Percentiles rank a stretch among this genome's conserved stretches.
These are phyloP conservation scores for Ameiurus melas DNA, from an alignment of 2,113 vertebrate genomes.

Conservation along the genomic window DNA sequence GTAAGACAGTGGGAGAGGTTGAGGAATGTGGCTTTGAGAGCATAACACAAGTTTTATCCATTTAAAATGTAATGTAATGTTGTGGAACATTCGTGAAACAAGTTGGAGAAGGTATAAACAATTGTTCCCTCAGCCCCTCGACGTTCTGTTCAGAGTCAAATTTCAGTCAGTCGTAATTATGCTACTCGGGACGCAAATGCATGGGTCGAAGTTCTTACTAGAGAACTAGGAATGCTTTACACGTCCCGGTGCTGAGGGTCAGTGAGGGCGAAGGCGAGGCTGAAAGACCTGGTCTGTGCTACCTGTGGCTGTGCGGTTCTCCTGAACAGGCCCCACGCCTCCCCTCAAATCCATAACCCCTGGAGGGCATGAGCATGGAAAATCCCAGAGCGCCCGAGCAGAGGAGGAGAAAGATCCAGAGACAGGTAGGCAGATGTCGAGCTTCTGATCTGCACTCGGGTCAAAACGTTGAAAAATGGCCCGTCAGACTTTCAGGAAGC, in stretches of 20 bases:
- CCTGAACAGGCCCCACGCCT: not conserved
- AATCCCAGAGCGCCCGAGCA: constrained; percentile 24
- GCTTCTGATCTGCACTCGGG: not conserved
- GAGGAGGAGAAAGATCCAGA: not conserved
- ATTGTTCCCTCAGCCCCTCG: not conserved
- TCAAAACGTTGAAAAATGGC: constrained; percentile 26
- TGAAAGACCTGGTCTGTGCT: constrained; percentile 48
- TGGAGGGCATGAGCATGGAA: constrained; percentile 34
- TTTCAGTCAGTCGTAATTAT: constrained; percentile 41
- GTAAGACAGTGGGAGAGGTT: not conserved
- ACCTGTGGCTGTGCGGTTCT: constrained; percentile 16
- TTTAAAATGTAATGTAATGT: not conserved
- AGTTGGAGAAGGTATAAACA: not conserved
- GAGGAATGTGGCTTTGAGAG: not conserved
- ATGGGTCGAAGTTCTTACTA: not conserved
- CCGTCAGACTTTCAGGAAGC: constrained; percentile 41
- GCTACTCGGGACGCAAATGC: constrained; percentile 16
- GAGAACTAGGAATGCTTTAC: constrained; percentile 27
- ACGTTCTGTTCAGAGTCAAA: constrained; percentile 20
- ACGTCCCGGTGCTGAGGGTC: constrained; percentile 32
- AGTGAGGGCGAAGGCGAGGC: constrained; percentile 18
- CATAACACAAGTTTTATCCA: not conserved
- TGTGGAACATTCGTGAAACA: not conserved
- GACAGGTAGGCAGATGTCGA: not conserved
- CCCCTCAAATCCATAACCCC: not conserved